These are phyloP conservation scores for Marmota monax DNA, from an alignment of 2,113 vertebrate genomes.

Conservation along the genomic window DNA sequence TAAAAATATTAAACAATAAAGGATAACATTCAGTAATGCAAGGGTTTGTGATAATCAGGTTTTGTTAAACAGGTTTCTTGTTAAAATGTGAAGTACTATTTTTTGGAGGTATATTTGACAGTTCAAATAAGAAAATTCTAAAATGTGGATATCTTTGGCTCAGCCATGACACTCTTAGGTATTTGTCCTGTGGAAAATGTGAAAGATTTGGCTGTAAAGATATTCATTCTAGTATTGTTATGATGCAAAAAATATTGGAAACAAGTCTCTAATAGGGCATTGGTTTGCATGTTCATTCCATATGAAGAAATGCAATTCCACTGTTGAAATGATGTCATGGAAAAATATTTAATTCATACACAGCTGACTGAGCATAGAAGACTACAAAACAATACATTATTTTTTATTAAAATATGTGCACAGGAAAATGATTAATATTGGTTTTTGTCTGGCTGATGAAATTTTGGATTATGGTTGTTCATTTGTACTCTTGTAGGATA, in stretches of 20 bases:
- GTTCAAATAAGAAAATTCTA: constrained; percentile 23
- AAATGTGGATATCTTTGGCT: not conserved
- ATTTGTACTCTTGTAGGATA: not conserved
- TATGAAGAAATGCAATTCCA: not conserved
- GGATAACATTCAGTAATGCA: not conserved
- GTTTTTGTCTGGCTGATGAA: not conserved
- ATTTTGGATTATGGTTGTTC: not conserved
- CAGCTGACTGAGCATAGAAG: not conserved
- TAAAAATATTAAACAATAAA: not conserved
- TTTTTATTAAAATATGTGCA: constrained; percentile 3
- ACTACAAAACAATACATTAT: not conserved
- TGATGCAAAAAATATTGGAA: not conserved
- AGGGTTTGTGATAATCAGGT: not conserved
- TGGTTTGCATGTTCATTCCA: not conserved
- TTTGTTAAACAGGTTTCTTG: not conserved
- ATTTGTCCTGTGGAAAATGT: not conserved
- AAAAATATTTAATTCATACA: not conserved
- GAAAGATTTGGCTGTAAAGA: not conserved
- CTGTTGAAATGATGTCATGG: not conserved
- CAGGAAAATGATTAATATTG: not conserved
- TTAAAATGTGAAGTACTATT: not conserved
- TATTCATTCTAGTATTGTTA: not conserved
- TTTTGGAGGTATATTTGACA: not conserved
- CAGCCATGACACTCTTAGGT: not conserved
- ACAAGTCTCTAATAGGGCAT: not conserved